Percentiles rank a stretch among this genome's conserved stretches.
phyloP scores from a whole-genome alignment of 2,797 vertebrate genomes.

The Dermochelys coriacea region DNA sequence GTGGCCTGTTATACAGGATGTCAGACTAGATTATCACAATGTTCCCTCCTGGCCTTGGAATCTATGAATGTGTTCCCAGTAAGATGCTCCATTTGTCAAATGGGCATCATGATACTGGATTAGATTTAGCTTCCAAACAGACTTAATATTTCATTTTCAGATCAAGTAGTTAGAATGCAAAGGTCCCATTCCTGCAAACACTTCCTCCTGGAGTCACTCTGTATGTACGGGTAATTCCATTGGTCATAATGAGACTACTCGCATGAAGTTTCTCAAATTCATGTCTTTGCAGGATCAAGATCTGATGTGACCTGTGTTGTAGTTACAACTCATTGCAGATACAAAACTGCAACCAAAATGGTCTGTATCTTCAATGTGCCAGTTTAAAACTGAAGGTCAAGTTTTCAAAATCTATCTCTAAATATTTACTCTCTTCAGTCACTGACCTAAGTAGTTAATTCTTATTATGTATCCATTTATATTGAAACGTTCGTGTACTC shows the following conservation, averaged over 20 bases:
- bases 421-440: neutral
- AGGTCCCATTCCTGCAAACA: neutral
- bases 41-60: neutral
- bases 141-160: neutral
- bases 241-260: neutral
- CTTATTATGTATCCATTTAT: neutral
- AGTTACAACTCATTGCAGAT: neutral
- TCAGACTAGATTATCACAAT: neutral
- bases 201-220: neutral
- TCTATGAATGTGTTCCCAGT: neutral
- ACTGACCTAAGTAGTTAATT: conserved; percentile 4
- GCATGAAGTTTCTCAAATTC: neutral
- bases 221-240: neutral
- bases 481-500: neutral
- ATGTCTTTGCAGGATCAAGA: neutral
- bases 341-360: neutral
- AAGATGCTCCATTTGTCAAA: neutral
- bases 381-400: neutral
- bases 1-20: neutral
- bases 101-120: neutral
- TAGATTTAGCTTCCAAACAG: neutral
- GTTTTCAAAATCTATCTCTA: conserved; percentile 30
- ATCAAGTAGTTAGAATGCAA: neutral
- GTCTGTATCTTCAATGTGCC: neutral
- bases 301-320: neutral